Percentiles rank a stretch among this genome's conserved stretches.
These are phyloP conservation scores for Drosophila lini DNA, from an alignment of 1,140 invertebrate species.

Conservation along the genomic window DNA sequence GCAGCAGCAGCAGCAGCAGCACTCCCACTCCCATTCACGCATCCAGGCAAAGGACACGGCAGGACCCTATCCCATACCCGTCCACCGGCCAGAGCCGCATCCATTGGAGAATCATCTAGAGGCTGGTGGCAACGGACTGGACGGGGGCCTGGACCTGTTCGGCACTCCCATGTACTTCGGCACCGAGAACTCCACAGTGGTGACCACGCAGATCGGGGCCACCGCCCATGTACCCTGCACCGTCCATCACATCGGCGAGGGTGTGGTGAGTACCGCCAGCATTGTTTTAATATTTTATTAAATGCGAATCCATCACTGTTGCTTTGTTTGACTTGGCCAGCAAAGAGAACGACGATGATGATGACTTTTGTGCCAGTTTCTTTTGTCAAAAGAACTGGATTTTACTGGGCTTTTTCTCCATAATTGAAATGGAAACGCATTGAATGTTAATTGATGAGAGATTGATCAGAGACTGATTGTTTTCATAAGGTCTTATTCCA, in stretches of 20 bases:
- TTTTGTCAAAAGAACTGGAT: conserved; percentile 4
- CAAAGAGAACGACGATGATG: background rate
- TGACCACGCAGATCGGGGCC: conserved; percentile 92
- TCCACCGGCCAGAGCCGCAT: conserved; percentile 55
- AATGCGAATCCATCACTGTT: conserved; percentile 68
- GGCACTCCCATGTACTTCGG: conserved; percentile 88
- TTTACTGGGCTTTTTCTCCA: conserved; percentile 10
- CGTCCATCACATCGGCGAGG: conserved; percentile 92
- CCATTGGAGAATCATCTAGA: conserved; percentile 66
- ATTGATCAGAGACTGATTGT: conserved; percentile 12
- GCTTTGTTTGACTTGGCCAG: conserved; percentile 58
- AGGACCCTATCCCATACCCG: conserved; percentile 69
- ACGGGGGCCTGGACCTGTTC: conserved; percentile 67
- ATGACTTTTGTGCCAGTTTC: conserved; percentile 38
- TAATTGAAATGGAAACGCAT: conserved; percentile 61
- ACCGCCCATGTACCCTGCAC: conserved; percentile 92
- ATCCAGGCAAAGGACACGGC: conserved; percentile 78
- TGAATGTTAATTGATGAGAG: conserved; percentile 34
- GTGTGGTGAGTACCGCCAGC: conserved; percentile 89
- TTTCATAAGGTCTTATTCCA: background rate
- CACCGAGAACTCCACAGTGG: conserved; percentile 91
- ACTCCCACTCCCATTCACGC: conserved; percentile 59
- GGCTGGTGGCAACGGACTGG: conserved; percentile 50
- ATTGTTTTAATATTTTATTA: conserved; percentile 77
- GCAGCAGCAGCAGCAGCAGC: conserved; percentile 41